phyloP scores from a whole-genome alignment of 2,797 vertebrate species.

The Macropus fuliginosus region DNA sequence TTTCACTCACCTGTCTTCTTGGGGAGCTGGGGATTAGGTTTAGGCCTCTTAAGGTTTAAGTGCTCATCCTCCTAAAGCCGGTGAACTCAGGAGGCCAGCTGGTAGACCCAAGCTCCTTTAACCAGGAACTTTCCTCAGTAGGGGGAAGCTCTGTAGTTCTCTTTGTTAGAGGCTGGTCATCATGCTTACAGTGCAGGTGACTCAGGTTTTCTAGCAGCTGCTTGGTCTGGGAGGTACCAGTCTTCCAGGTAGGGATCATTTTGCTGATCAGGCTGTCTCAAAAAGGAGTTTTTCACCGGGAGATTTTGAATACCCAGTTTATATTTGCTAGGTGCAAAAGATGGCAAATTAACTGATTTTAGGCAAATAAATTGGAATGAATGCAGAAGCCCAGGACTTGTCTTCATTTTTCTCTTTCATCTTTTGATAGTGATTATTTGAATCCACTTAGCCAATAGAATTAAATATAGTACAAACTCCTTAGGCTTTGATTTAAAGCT shows the following conservation, averaged over 20 bases:
- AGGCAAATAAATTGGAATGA: constrained; percentile 28
- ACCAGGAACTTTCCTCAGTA: not conserved
- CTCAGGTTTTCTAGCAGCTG: not conserved
- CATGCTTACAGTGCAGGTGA: not conserved
- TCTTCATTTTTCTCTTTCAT: constrained; percentile 6
- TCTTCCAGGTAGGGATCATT: not conserved
- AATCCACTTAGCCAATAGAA: not conserved
- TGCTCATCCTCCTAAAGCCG: not conserved
- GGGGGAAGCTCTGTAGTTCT: not conserved
- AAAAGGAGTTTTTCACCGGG: not conserved
- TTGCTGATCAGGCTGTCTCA: not conserved
- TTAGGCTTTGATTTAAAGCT: not conserved
- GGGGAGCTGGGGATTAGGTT: not conserved
- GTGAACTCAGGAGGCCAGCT: constrained; percentile 14
- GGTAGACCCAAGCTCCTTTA: constrained; percentile 7
- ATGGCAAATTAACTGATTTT: not conserved
- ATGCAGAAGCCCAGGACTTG: not conserved
- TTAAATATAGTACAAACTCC: not conserved
- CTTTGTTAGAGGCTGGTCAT: not conserved
- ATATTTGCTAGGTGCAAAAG: not conserved
- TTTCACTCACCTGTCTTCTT: constrained; percentile 19
- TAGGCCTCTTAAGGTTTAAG: constrained; percentile 23
- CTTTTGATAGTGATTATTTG: constrained; percentile 2
- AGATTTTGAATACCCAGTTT: not conserved
- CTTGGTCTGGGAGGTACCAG: constrained; percentile 8